Conservation (phyloP, 1,140 invertebrate genomes). For the Panagrolaimus sp. region DNA sequence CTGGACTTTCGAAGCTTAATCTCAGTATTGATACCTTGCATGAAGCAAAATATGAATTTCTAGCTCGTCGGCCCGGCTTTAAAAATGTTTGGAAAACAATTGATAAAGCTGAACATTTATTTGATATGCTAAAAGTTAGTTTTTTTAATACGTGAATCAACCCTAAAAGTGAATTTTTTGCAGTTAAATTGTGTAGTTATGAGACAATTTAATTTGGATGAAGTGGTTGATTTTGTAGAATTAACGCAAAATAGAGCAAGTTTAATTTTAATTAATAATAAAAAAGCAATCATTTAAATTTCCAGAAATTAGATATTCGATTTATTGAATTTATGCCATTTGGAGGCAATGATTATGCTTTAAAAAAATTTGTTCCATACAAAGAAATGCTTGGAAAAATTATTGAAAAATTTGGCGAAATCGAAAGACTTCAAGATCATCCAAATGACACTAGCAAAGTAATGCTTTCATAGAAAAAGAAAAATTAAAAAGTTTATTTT, state of each 20-base stretch:
- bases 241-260: constrained; percentile 68
- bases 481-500: constrained; percentile 32
- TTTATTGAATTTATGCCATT: constrained; percentile 99
- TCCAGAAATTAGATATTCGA: constrained; percentile 72
- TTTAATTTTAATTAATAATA: not conserved
- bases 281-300: constrained; percentile 23
- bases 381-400: constrained; percentile 70
- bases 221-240: constrained; percentile 83
- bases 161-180: not conserved
- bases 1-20: constrained; percentile 84
- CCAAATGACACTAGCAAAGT: constrained; percentile 88
- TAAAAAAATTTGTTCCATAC: constrained; percentile 76
- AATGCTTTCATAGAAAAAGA: constrained; percentile 28
- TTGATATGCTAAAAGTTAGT: constrained; percentile 76
- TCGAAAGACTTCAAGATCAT: constrained; percentile 68
- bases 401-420: constrained; percentile 65
- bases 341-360: constrained; percentile 87
- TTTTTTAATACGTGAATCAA: not conserved
- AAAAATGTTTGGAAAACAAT: constrained; percentile 77
- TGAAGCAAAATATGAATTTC: constrained; percentile 77
- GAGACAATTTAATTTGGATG: constrained; percentile 83
- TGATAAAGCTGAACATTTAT: constrained; percentile 76
- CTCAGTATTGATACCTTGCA: constrained; percentile 87
- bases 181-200: constrained; percentile 62
- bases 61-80: constrained; percentile 75